Evolutionary conservation across 2,888 invertebrate genomes (phyloP).

Genomic region (Lycophotia porphyrea): DNA sequence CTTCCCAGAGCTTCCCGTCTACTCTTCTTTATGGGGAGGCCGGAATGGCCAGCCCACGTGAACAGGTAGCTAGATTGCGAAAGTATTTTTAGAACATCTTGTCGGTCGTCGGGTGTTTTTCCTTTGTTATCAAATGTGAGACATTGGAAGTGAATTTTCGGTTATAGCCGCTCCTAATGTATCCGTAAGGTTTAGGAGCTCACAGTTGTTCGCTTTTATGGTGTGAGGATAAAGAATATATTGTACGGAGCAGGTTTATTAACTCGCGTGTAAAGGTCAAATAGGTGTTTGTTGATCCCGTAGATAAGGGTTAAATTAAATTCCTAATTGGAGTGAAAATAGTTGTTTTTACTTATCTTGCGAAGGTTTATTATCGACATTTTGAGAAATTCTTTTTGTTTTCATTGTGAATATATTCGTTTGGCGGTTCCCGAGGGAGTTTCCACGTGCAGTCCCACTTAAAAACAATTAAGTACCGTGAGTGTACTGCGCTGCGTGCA

Average conservation of each 20-base stretch:
- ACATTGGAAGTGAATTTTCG: conserved; percentile 83
- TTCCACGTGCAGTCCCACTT: conserved; percentile 38
- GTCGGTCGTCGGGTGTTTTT: conserved; percentile 88
- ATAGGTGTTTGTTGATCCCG: conserved; percentile 60
- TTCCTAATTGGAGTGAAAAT: conserved; percentile 60
- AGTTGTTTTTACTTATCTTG: conserved; percentile 50
- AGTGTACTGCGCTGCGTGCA: conserved; percentile 34
- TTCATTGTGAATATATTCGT: conserved; percentile 51
- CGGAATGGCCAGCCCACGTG: conserved; percentile 89
- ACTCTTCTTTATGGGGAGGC: conserved; percentile 90
- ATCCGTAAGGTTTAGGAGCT: conserved; percentile 76
- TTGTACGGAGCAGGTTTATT: conserved; percentile 60
- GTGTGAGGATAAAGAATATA: conserved; percentile 70
- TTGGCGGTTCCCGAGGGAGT: conserved; percentile 48
- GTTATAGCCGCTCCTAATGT: conserved; percentile 81
- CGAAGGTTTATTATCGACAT: conserved; percentile 31
- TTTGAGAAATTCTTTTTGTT: conserved; percentile 48
- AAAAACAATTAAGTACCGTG: conserved; percentile 61
- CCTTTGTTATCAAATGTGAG: conserved; percentile 89
- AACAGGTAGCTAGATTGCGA: conserved; percentile 89
- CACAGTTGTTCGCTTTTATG: conserved; percentile 74
- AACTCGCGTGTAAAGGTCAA: conserved; percentile 58
- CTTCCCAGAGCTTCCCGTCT: conserved; percentile 88
- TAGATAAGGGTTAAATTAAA: conserved; percentile 62
- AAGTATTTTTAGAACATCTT: conserved; percentile 90